A percentile compares a stretch with the other conserved stretches of the same genome.
Conservation (phyloP, 2,797 vertebrate species). For the Centropyge bicolor region DNA sequence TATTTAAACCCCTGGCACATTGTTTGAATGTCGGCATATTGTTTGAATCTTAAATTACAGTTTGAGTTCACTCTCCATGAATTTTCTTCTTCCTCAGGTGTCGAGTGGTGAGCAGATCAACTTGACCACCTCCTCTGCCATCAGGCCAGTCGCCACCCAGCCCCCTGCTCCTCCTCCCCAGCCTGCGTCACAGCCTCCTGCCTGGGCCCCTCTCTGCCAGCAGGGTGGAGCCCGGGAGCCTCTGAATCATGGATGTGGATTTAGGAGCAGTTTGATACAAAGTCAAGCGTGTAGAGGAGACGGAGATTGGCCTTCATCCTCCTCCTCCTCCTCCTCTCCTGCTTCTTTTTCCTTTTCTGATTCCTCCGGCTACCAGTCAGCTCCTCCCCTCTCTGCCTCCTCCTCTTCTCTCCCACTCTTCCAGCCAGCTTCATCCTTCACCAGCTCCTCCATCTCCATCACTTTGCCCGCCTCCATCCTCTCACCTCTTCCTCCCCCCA, state of each 20-base stretch:
- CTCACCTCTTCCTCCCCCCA: background rate
- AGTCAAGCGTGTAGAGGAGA: background rate
- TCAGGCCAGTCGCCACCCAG: conserved; percentile 58
- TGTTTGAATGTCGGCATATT: too few relatives aligned
- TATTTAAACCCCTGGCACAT: too few relatives aligned
- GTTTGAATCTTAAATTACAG: too few relatives aligned
- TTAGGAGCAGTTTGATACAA: background rate
- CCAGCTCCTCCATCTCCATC: background rate
- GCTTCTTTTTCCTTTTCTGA: conserved; percentile 1
- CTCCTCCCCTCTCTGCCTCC: background rate
- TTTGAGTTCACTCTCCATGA: background rate
- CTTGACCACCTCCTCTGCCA: conserved; percentile 52
- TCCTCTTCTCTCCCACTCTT: background rate
- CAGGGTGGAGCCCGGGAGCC: conserved; percentile 40
- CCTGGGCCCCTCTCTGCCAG: conserved; percentile 23
- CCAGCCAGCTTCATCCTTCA: background rate
- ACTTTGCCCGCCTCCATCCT: background rate
- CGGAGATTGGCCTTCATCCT: conserved; percentile 7
- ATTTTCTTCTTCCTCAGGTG: conserved; percentile 57
- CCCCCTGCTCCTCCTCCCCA: conserved; percentile 45
- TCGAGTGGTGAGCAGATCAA: conserved; percentile 63
- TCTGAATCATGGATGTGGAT: conserved; percentile 7
- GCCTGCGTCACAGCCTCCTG: conserved; percentile 23
- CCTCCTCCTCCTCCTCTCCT: conserved; percentile 12
- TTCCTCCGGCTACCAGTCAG: conserved; percentile 7